Base-by-base conservation (phyloP, 2,888 invertebrate genomes). In the Rambutsinella grinnellia region DNA sequence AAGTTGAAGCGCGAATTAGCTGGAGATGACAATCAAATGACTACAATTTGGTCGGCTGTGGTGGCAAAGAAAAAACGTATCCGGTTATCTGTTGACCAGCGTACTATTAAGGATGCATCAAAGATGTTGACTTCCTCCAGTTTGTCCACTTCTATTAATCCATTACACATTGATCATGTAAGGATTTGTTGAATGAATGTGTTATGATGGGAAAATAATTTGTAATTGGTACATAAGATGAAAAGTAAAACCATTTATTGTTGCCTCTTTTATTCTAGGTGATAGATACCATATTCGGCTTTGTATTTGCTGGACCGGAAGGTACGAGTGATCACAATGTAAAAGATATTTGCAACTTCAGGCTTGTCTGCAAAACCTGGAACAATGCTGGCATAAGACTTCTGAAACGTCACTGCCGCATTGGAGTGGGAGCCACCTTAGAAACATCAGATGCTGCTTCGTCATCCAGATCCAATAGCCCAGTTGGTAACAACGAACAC, bases 161-260 rank as follows among this genome's bases (percentile, higher is more conserved):
- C 71, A 15, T 28, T 71, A 8, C 19, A 15, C 23, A 71, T 71
- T 49, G 71, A 71, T 51, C 71, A 71, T 71, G 71, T 71, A 57
- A 46, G 71, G 27, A n/a, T 51, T n/a, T 53, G 53, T 3, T 6
- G 17, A 3, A n/a, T n/a, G 19, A 6, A 21, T 53, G 15, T 13
- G 2, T 2, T 3, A 21, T 53, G 53, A 17, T 51, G 10, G 51
- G n/a, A 19, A 54, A 10, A 8, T 5, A 44, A 10, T 60, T 60
- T 60, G 13, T 19, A 15, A 46, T 65, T n/a, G n/a, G n/a, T n/a
- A n/a, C n/a, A n/a, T n/a, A n/a, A n/a, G n/a, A 5, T 23, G 15
- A 49, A 26, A 5, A 49, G 24, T 53, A 6, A 36, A 53, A 54
- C 36, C 3, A 36, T 19, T 36, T 2, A 51, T 21, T 17, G 56